Conservation (phyloP, 2,888 invertebrate species). For the Diloba caeruleocephala region DNA sequence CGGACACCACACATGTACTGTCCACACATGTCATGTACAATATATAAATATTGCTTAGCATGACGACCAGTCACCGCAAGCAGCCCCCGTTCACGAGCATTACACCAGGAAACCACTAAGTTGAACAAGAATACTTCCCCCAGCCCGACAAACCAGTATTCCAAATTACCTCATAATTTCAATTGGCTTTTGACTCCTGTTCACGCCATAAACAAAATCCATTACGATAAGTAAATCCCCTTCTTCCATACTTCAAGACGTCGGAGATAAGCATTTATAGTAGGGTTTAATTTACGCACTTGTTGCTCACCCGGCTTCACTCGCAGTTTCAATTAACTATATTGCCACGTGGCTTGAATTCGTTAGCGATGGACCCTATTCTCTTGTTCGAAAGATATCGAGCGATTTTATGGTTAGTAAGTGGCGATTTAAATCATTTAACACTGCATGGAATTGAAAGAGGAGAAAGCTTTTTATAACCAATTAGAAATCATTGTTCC, state of each 20-base stretch:
- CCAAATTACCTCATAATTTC: background rate
- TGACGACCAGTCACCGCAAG: too few relatives aligned
- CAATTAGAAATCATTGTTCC: too few relatives aligned
- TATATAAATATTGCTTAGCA: too few relatives aligned
- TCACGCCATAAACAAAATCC: conserved; percentile 15
- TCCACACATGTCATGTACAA: too few relatives aligned
- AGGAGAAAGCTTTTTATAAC: too few relatives aligned
- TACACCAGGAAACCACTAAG: background rate
- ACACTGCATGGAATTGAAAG: too few relatives aligned
- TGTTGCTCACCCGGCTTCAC: conserved; percentile 62
- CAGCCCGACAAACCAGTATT: background rate
- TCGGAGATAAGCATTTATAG: conserved; percentile 39
- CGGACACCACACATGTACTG: too few relatives aligned
- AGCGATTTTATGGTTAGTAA: conserved; percentile 12
- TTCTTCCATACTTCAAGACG: conserved; percentile 26
- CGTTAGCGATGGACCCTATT: conserved; percentile 52
- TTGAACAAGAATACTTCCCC: background rate
- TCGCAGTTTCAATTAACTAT: conserved; percentile 66
- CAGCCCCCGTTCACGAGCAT: too few relatives aligned
- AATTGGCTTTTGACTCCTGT: background rate
- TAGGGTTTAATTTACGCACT: conserved; percentile 64
- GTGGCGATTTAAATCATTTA: too few relatives aligned
- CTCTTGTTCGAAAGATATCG: conserved; percentile 22
- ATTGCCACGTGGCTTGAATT: conserved; percentile 65
- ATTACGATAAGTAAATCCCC: conserved; percentile 26